phyloP scores from a whole-genome alignment of 2,888 invertebrate genomes.

The Prenolepis imparis region DNA sequence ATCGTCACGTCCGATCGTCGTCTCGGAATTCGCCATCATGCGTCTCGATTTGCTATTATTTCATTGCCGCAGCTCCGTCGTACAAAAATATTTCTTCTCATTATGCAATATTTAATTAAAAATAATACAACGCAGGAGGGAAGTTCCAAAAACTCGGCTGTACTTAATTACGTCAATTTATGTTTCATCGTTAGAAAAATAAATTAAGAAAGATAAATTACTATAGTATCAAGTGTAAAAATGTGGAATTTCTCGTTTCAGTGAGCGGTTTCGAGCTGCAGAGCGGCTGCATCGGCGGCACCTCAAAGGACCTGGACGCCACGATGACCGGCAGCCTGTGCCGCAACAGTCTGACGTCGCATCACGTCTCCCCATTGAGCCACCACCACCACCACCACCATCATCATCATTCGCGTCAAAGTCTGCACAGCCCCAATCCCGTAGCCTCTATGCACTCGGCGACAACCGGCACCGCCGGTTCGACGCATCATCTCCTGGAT shows the following conservation, averaged over 20 bases:
- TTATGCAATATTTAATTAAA: neutral
- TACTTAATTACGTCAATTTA: neutral
- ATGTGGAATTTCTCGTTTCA: conserved; percentile 66
- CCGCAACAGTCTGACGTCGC: conserved; percentile 71
- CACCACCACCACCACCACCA: conserved; percentile 69
- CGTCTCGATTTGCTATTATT: conserved; percentile 15
- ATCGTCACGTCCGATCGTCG: neutral
- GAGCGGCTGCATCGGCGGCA: conserved; percentile 77
- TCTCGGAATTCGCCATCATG: conserved; percentile 3
- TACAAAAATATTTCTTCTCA: neutral
- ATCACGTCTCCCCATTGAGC: conserved; percentile 66
- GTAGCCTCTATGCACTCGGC: conserved; percentile 77
- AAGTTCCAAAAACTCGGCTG: neutral
- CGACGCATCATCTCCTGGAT: conserved; percentile 74
- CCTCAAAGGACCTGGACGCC: conserved; percentile 78
- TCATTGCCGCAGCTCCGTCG: neutral
- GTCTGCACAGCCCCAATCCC: conserved; percentile 75
- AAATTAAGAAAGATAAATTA: neutral
- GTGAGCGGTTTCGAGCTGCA: conserved; percentile 81
- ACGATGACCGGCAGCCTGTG: conserved; percentile 65
- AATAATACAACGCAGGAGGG: too few relatives aligned
- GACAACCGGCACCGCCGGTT: conserved; percentile 45
- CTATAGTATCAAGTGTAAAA: neutral
- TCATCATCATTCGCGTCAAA: conserved; percentile 67
- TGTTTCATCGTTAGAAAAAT: neutral